Evolutionary conservation across 2,797 vertebrate genomes (phyloP), one percentile per base, ranked within the genome.

Genomic region (Hippocampus kuda): DNA sequence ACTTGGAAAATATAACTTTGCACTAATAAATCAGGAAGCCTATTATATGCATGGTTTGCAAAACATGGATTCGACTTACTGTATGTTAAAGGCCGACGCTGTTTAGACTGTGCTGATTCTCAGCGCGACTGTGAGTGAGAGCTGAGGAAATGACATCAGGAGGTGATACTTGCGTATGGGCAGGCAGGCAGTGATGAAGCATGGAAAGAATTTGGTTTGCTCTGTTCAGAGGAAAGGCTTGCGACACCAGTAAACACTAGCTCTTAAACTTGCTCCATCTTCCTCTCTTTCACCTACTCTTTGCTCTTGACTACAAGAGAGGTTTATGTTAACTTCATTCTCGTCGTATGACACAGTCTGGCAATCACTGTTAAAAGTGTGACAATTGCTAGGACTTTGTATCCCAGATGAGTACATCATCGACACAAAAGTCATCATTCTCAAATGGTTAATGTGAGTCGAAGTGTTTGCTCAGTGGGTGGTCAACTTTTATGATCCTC

Each of bases 121-220:
- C 79, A 70, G 11, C 67, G 66, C 79, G 78, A 87, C 83, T 80
- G 68, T 72, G 72, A 81, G 81, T 75, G 80, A 87, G 84, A 76
- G 81, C 80, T 77, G 70, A 85, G 87, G 85, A 88, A 88, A 87
- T 89, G 54, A 89, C 86, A 84, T 86, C 83, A 88, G 77, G 80
- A 86, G 81, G 82, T 81, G 84, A 86, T 82, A 81, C 81, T 84
- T n/a, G 79, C 64, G 73, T 75, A 81, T 69, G 80, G 81, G 75
- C 83, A 81, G 83, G 79, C 66, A 80, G 78, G 85, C 85, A 76
- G 84, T 87, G 89, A 89, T 84, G 85, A 86, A 89, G 88, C 87
- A 79, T 74, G 89, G 89, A 91, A 91, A 88, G 87, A 88, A 90
- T 91, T 88, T 80, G 75, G 44, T 48, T 27, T 16, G 63, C 48